A percentile compares a stretch with the other conserved stretches of the same genome.
These are phyloP conservation scores for Hymenochirus boettgeri DNA, from an alignment of 2,113 vertebrate species.

Conservation along the genomic window DNA sequence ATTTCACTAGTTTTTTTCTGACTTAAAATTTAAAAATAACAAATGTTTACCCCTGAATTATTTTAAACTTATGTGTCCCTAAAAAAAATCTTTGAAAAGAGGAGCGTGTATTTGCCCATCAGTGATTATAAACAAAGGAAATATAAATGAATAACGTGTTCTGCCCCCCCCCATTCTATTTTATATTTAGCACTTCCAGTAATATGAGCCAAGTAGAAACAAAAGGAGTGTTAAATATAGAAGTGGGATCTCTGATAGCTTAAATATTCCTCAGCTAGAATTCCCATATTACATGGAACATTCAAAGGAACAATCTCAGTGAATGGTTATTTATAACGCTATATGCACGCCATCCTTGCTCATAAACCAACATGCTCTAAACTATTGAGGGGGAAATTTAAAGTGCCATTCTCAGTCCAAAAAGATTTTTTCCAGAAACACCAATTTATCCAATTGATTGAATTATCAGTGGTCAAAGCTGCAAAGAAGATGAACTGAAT, in stretches of 20 bases:
- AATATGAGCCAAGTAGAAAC: slow-evolving; percentile 88
- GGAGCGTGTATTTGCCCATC: slow-evolving; percentile 11
- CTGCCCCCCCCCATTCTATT: slow-evolving; percentile 61
- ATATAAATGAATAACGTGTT: slow-evolving; percentile 80
- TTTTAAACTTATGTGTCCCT: no score
- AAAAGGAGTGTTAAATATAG: slow-evolving; percentile 89
- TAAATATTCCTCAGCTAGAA: slow-evolving; percentile 76
- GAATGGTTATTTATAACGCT: slow-evolving; percentile 24
- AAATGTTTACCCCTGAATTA: no score
- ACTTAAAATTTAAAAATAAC: no score
- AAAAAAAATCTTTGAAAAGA: background rate
- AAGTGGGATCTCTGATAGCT: slow-evolving; percentile 60
- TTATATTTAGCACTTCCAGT: slow-evolving; percentile 68
- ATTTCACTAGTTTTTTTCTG: no score
- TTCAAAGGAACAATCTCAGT: slow-evolving; percentile 26
- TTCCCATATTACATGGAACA: slow-evolving; percentile 61
- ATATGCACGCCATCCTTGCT: background rate
- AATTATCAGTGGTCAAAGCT: no score
- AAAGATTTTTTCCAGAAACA: no score
- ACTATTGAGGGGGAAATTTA: background rate
- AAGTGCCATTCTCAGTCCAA: background rate
- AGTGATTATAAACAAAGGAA: slow-evolving; percentile 79
- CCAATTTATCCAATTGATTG: no score
- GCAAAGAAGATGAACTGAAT: no score
- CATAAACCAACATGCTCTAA: background rate